Conservation (phyloP, 2,888 invertebrate species). For the Hymenopus coronatus region DNA sequence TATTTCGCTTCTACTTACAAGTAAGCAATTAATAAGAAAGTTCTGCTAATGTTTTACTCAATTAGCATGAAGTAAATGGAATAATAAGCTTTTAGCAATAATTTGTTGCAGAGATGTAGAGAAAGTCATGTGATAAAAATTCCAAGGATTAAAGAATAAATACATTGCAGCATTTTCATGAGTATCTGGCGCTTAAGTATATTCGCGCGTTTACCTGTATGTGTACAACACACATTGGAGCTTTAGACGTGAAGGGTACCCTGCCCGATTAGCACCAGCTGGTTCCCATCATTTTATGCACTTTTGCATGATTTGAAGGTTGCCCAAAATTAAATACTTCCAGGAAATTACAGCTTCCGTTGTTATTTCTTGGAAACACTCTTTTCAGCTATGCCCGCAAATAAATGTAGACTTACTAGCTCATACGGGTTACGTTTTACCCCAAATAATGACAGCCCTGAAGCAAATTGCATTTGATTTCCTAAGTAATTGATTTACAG, state of each 20-base stretch:
- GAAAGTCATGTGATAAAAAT: too few species aligned
- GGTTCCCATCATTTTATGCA: background rate
- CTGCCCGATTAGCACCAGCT: background rate
- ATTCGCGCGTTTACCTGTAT: too few species aligned
- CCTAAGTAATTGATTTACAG: background rate
- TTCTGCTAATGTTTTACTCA: too few species aligned
- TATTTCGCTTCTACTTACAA: too few species aligned
- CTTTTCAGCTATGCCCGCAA: background rate
- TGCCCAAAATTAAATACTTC: background rate
- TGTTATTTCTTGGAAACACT: background rate
- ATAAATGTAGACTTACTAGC: background rate
- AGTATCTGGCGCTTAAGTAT: too few species aligned
- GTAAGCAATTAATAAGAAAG: too few species aligned
- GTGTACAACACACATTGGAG: background rate
- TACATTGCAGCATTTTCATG: too few species aligned
- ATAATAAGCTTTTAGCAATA: too few species aligned
- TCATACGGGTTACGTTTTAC: background rate
- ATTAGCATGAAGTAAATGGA: too few species aligned
- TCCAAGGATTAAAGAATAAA: too few species aligned
- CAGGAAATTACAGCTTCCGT: background rate
- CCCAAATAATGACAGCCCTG: background rate
- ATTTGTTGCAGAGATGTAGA: too few species aligned
- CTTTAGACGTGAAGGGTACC: background rate
- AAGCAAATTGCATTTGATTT: background rate
- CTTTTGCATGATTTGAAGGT: background rate